phyloP scores from a whole-genome alignment of 2,113 vertebrate species.

The Meleagris gallopavo region DNA sequence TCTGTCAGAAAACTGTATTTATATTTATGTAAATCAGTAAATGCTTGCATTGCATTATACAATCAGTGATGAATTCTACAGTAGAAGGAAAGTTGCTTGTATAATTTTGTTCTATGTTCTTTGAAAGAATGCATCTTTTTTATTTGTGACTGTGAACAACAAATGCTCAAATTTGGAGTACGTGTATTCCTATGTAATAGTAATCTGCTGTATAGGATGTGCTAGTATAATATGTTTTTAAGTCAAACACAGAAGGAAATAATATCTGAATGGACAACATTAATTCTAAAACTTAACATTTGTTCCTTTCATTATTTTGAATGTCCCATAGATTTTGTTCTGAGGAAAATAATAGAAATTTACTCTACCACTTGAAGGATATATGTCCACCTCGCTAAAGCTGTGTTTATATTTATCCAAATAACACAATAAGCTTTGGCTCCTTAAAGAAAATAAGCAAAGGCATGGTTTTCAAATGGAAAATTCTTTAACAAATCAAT shows the following conservation, averaged over 20 bases:
- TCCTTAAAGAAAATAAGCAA: not conserved
- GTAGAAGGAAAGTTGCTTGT: not conserved
- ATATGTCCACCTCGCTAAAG: not conserved
- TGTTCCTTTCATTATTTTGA: not conserved
- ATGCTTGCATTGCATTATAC: not conserved
- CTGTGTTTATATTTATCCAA: not conserved
- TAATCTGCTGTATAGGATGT: not conserved
- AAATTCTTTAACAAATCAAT: not conserved
- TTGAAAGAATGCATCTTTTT: not conserved
- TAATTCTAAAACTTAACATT: not conserved
- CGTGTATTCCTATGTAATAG: fast-evolving
- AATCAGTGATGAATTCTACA: not conserved
- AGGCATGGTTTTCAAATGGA: not conserved
- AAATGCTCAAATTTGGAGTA: not conserved
- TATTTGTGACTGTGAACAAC: not conserved
- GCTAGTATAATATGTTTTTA: not conserved
- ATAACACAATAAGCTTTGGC: not conserved
- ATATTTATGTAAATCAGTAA: not conserved
- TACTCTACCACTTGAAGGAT: not conserved
- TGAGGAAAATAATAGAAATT: not conserved
- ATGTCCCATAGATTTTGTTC: not conserved
- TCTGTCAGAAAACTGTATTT: not conserved
- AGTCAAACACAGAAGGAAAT: not conserved
- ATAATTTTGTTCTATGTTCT: not conserved
- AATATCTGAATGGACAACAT: not conserved